Evolutionary conservation across 2,797 vertebrate genomes (phyloP), one percentile per base, ranked within the genome.

Genomic region (Thunnus albacares): DNA sequence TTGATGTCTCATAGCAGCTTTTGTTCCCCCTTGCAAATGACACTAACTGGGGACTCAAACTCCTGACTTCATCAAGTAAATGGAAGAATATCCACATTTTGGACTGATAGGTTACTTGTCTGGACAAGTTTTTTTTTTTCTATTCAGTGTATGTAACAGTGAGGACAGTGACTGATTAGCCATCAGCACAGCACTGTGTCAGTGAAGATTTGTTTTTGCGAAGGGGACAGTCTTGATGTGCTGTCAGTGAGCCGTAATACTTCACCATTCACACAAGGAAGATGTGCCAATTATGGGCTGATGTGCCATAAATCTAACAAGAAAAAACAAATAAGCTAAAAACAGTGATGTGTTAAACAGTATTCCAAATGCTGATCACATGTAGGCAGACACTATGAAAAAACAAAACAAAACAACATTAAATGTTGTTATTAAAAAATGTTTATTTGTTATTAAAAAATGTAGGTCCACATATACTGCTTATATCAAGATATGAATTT

Each of bases 221-320:
- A 86, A 65, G 59, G 41, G 52, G 55, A 80, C 67, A 13, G 35
- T 58, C 52, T 35, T 51, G 11, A 20, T 76, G 70, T 72, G 73
- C 77, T 69, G 75, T 76, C 69, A 62, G 62, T 11, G 45, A 74
- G 61, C 5, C 0, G 8, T 64, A 58, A 79, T 70, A 64, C 78
- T 76, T 76, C 58, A 70, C 59, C 6, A 2, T 56, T 71, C 62
- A 55, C 15, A 20, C 2, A 35, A 76, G 56, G 64, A 62, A 68
- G 60, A 79, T 38, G 45, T 78, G 82, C 58, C 75, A 74, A 53
- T 82, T 82, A 77, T 41, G 0, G 24, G 47, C 58, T 53, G 47
- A 41, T 56, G 41, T 80, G 33, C 13, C 57, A 69, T 75, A 71
- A 68, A 76, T 85, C 65, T 71, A 73, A 83, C 41, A 60, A 71